Base-by-base conservation (phyloP, 2,113 vertebrate genomes). In the Gymnarchus niloticus region DNA sequence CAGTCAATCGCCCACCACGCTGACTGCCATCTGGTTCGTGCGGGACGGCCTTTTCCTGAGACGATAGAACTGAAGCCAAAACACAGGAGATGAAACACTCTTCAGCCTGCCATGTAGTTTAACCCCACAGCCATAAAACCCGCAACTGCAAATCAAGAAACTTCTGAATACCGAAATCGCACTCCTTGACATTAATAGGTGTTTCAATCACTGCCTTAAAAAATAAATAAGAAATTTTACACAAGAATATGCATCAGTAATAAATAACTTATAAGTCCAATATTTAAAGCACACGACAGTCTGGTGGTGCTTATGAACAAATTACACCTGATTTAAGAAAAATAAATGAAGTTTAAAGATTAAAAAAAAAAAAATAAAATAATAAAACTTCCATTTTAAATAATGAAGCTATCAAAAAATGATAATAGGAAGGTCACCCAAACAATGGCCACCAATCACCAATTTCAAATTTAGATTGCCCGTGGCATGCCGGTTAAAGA, bases 31-130 rank as follows among this genome's bases (percentile, higher is more conserved):
- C 85, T 85, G 85, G 61, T 69, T 81, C 46, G 82, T 25, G 17
- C 81, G 33, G 46, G 51, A 49, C 56, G 76, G 46, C 25, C 56
- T 77, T 73, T 65, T 85, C 28, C 44, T 28, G 73, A 19, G 81
- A 76, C 54, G 51, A 83, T 88, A 77, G 85, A 82, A 85, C 44
- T 77, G 85, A 86, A 80, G 78, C 57, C 44, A 81, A 81, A 84
- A 88, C 57, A 52, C 46, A 12, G 28, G 76, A 82, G 51, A 82
- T 54, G 80, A 25, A n/a, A n/a, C n/a, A n/a, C n/a, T n/a, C n/a
- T 56, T 81, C 21, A 19, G 23, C 46, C 25, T 54, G 7, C 25
- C n/a, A 25, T 21, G 51, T 82, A 49, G 25, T 33, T 17, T 33
- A 78, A 81, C 49, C 48, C 80, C 80, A 37, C 48, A 33, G 46